Evolutionary conservation across 2,113 vertebrate species (phyloP).

Genomic region (Thryonomys swinderianus): DNA sequence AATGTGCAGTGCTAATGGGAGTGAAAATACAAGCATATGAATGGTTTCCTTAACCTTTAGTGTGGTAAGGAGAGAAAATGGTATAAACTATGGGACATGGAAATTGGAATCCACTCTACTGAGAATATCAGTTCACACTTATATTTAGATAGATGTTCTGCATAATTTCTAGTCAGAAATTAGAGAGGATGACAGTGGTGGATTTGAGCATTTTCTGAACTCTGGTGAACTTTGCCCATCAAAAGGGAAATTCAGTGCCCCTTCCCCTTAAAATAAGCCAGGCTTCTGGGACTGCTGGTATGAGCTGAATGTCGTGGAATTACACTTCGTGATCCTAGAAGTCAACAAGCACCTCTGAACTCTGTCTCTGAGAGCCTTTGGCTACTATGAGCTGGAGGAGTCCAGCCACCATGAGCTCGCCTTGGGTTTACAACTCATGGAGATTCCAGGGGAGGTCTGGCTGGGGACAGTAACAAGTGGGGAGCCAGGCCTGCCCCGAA

Average conservation of each 20-base stretch:
- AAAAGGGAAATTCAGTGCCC: not conserved
- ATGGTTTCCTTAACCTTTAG: not conserved
- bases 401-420: not conserved
- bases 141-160: not conserved
- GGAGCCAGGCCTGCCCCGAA: not conserved
- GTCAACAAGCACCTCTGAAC: not conserved
- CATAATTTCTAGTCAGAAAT: not conserved
- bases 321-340: not conserved
- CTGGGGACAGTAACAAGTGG: not conserved
- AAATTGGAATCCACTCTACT: not conserved
- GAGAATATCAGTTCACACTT: not conserved
- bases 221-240: not conserved
- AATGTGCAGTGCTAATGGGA: not conserved
- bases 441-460: not conserved
- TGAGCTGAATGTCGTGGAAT: not conserved
- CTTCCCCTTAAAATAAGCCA: not conserved
- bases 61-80: not conserved
- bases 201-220: not conserved
- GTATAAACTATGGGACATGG: not conserved
- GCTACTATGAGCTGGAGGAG: not conserved
- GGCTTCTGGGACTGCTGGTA: fast-evolving
- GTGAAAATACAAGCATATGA: not conserved
- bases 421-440: not conserved
- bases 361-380: not conserved
- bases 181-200: not conserved